Percentiles rank a stretch among this genome's conserved stretches.
Conservation (phyloP, 2,888 invertebrate species). For the Lordiphosa fenestrarum region DNA sequence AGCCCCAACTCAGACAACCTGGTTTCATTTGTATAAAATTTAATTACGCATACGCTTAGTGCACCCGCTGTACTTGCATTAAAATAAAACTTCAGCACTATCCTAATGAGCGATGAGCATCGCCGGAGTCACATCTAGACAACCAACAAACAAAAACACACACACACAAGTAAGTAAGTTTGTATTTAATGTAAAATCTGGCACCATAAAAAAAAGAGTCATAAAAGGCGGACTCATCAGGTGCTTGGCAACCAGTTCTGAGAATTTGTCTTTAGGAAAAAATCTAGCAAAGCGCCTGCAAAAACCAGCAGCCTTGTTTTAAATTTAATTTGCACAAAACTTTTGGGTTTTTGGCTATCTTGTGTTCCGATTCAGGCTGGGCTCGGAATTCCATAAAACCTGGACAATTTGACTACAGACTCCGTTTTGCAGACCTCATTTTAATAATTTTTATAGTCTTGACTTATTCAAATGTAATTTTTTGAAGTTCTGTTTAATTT, state of each 20-base stretch:
- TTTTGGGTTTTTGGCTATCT: too few relatives aligned
- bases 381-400: too few relatives aligned
- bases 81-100: constrained; percentile 35
- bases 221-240: constrained; percentile 25
- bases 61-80: constrained; percentile 20
- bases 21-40: constrained; percentile 58
- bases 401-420: too few relatives aligned
- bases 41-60: constrained; percentile 66
- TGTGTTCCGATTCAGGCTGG: too few relatives aligned
- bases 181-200: too few relatives aligned
- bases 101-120: constrained; percentile 59
- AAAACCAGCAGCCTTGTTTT: too few relatives aligned
- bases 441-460: too few relatives aligned
- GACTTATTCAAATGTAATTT: too few relatives aligned
- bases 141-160: constrained; percentile 1
- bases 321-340: too few relatives aligned
- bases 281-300: too few relatives aligned
- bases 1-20: constrained; percentile 34
- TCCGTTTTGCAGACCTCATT: too few relatives aligned
- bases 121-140: constrained; percentile 6
- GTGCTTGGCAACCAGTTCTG: constrained; percentile 12
- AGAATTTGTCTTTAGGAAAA: background rate
- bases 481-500: too few relatives aligned
- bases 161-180: constrained; percentile 5
- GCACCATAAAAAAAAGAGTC: constrained; percentile 15